A percentile compares a stretch with the other conserved stretches of the same genome.
Conservation (phyloP, 2,113 vertebrate species). For the Pao palembangensis region DNA sequence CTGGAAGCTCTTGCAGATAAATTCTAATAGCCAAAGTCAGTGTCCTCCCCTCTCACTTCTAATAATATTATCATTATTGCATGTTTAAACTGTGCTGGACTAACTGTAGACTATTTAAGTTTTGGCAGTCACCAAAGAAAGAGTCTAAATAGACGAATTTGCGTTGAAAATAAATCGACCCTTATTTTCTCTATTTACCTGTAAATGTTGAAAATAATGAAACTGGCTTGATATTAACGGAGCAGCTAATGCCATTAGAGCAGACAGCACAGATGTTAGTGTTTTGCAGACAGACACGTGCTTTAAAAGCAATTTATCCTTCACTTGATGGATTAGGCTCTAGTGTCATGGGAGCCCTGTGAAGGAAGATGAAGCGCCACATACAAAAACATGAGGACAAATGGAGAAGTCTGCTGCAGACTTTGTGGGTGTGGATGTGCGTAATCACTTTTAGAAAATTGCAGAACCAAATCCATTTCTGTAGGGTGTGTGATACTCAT, state of each 20-base stretch:
- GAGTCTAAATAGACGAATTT: slow-evolving; percentile 18
- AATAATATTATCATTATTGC: slow-evolving; percentile 7
- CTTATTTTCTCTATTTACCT: slow-evolving; percentile 56
- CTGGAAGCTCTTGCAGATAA: slow-evolving; percentile 39
- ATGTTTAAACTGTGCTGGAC: background rate
- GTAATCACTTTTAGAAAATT: background rate
- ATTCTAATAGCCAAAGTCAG: slow-evolving; percentile 17
- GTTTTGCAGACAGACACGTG: slow-evolving; percentile 59
- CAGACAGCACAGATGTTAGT: slow-evolving; percentile 67
- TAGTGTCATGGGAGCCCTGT: slow-evolving; percentile 32
- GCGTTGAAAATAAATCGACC: slow-evolving; percentile 22
- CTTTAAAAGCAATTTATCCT: slow-evolving; percentile 65
- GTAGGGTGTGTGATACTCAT: too few species aligned
- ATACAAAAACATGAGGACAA: slow-evolving; percentile 24
- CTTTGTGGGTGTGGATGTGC: background rate
- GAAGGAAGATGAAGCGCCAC: slow-evolving; percentile 42
- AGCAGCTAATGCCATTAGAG: slow-evolving; percentile 61
- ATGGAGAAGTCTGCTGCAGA: slow-evolving; percentile 18
- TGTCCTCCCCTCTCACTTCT: slow-evolving; percentile 10
- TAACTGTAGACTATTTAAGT: background rate
- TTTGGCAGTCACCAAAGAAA: slow-evolving; percentile 10
- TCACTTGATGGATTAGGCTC: slow-evolving; percentile 57
- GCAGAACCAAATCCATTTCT: too few species aligned
- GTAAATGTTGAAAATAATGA: slow-evolving; percentile 51
- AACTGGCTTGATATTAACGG: slow-evolving; percentile 55